These are phyloP conservation scores for Glomeris marginata DNA, from an alignment of 2,888 invertebrate species.

Conservation along the genomic window DNA sequence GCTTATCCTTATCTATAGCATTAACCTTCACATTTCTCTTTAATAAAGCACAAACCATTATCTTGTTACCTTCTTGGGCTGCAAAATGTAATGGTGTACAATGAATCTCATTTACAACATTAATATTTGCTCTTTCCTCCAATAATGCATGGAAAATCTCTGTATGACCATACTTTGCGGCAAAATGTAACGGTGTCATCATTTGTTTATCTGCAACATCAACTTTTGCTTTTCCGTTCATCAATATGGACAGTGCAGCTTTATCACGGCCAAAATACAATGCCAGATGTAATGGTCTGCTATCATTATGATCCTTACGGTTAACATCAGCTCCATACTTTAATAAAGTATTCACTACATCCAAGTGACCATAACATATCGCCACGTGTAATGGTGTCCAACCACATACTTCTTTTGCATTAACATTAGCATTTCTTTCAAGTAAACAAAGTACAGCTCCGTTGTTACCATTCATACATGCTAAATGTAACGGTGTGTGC, in stretches of 20 bases:
- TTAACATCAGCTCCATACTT: neutral
- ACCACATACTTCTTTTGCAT: too few relatives aligned
- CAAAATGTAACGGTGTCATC: conserved; percentile 5
- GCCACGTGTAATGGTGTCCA: too few relatives aligned
- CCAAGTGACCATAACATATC: too few relatives aligned
- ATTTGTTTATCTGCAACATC: neutral
- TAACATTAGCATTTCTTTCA: too few relatives aligned
- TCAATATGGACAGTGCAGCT: too few relatives aligned
- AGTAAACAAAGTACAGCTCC: conserved; percentile 57
- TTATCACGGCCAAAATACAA: too few relatives aligned
- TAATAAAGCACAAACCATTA: too few relatives aligned
- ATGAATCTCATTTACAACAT: neutral
- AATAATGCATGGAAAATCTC: neutral
- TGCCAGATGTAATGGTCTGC: too few relatives aligned
- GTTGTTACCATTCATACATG: conserved; percentile 56
- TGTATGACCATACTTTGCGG: neutral
- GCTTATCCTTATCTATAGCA: too few relatives aligned
- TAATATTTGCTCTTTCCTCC: neutral
- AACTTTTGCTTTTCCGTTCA: conserved; percentile 23
- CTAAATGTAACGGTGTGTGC: conserved; percentile 66
- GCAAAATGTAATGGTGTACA: conserved; percentile 2
- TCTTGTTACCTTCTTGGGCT: neutral
- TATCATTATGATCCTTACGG: neutral
- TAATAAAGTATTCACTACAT: neutral
- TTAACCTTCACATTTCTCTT: too few relatives aligned